phyloP scores from a whole-genome alignment of 2,888 invertebrate genomes.

The Stegana nigrithorax region DNA sequence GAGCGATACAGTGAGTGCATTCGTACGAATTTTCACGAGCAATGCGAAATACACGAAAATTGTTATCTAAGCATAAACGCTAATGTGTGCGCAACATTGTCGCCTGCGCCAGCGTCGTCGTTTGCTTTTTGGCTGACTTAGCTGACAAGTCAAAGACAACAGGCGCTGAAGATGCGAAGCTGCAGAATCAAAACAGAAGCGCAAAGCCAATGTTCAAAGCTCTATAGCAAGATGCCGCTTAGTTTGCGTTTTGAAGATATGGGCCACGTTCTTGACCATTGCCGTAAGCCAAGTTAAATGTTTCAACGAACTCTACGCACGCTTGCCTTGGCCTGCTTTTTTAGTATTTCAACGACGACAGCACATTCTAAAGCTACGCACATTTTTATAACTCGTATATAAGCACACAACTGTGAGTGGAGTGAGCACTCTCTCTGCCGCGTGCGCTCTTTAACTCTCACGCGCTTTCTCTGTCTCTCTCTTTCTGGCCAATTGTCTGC shows the following conservation, averaged over 20 bases:
- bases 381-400: too few species aligned
- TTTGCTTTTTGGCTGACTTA: too few species aligned
- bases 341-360: too few species aligned
- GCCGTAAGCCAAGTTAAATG: constrained; percentile 27
- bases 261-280: not conserved
- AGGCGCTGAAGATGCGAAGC: constrained; percentile 36
- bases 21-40: not conserved
- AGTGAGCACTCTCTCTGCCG: too few species aligned
- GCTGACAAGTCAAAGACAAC: not conserved
- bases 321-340: constrained; percentile 57
- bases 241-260: too few species aligned
- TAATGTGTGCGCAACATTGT: too few species aligned
- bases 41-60: not conserved
- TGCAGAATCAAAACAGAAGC: constrained; percentile 56
- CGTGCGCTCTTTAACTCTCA: not conserved
- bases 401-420: too few species aligned
- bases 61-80: not conserved
- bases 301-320: not conserved
- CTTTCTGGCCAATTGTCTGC: not conserved
- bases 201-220: constrained; percentile 26
- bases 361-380: too few species aligned
- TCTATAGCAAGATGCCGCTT: too few species aligned
- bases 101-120: too few species aligned
- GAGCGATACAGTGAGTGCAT: not conserved
- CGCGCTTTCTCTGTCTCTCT: not conserved